These are phyloP conservation scores for Chymomyza procnemis DNA, from an alignment of 2,888 invertebrate genomes.

Conservation along the genomic window DNA sequence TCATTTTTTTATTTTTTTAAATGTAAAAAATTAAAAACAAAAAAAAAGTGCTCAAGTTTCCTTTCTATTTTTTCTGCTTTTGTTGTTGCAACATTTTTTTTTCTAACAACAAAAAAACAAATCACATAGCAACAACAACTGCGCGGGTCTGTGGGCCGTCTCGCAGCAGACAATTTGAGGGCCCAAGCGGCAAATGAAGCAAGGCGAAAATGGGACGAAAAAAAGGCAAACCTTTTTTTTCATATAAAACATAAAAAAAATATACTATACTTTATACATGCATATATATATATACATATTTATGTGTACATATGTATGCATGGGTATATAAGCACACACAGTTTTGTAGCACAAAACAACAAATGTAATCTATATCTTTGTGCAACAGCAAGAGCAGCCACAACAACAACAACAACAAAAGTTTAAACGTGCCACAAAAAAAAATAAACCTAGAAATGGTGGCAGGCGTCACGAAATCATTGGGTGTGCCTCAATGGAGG, in stretches of 20 bases:
- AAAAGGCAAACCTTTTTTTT: constrained; percentile 1
- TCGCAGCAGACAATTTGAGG: not conserved
- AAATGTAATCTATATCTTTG: constrained; percentile 67
- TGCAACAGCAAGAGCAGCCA: constrained; percentile 21
- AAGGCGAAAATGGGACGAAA: constrained; percentile 8
- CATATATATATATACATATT: too few relatives aligned
- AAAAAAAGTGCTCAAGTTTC: not conserved
- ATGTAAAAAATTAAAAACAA: not conserved
- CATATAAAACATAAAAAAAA: not conserved
- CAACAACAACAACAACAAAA: constrained; percentile 29
- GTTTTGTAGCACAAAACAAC: constrained; percentile 52
- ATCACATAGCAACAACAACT: not conserved
- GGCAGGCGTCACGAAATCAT: constrained; percentile 57
- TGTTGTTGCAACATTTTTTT: not conserved
- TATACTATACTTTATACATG: not conserved
- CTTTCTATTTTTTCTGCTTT: not conserved
- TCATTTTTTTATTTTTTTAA: not conserved
- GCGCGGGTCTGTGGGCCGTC: not conserved
- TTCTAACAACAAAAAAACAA: not conserved
- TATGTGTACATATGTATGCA: not conserved
- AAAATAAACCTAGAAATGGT: constrained; percentile 3
- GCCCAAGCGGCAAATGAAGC: constrained; percentile 1
- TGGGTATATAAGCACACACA: constrained; percentile 10
- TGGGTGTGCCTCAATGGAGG: constrained; percentile 58
- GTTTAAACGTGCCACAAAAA: constrained; percentile 32